phyloP scores from a whole-genome alignment of 2,113 vertebrate species.

The Aegotheles bennettii region DNA sequence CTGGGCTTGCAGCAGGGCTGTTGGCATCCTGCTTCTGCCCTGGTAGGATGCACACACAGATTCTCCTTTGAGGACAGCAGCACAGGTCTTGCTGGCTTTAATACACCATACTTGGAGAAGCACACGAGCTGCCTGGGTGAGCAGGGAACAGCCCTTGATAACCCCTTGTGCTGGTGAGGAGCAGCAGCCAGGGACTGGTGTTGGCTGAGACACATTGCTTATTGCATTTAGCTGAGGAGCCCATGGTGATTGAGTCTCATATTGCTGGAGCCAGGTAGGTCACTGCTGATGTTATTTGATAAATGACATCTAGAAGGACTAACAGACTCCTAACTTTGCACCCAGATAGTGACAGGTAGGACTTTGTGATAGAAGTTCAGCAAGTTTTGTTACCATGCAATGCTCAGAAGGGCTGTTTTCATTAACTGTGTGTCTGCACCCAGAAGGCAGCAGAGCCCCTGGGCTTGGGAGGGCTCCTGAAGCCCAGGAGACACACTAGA shows the following conservation, averaged over 20 bases:
- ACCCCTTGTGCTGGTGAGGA: background rate
- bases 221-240: no score
- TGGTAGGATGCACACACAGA: rapidly evolving
- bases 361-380: background rate
- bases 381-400: background rate
- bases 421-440: rapidly evolving
- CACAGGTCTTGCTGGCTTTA: background rate
- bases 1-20: background rate
- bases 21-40: background rate
- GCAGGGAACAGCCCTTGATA: background rate
- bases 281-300: background rate
- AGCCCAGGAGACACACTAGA: background rate
- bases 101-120: background rate
- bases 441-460: background rate
- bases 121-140: background rate
- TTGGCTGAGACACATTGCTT: no score
- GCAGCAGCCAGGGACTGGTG: no score
- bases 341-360: background rate
- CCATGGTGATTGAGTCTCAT: rapidly evolving
- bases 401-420: background rate
- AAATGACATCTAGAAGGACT: background rate
- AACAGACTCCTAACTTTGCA: background rate
- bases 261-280: background rate
- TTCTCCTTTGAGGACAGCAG: background rate
- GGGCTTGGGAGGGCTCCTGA: background rate